Evolutionary conservation across 1,140 invertebrate genomes (phyloP), one percentile per base, ranked within the genome.

Genomic region (Sminthurinus signatus): DNA sequence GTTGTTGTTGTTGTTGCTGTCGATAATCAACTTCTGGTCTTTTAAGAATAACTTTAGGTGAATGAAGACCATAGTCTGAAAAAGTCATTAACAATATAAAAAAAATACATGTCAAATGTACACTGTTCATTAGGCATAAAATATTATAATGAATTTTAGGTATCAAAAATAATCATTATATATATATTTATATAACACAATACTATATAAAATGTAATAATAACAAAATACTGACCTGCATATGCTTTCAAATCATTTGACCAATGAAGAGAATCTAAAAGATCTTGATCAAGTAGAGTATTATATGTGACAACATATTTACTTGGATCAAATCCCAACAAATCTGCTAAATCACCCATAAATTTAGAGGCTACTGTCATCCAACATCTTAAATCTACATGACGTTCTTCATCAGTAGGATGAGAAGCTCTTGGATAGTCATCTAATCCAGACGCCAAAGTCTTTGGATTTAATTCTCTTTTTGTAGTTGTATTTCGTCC

Each of bases 361-460:
- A 93, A 84, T 56, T 84, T 82, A 1, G 93, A 86, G 0, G 91
- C 89, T 2, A 96, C 78, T 4, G 91, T 88, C 75, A 99, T 94
- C 97, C 97, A 99, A 73, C 95, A 98, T 2, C 93, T 83, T 10
- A 99, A 77, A 80, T 99, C 97, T 4, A 99, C 79, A 78, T 99
- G 96, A 1, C 93, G 80, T 78, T 99, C 97, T 51, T 86, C 80
- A 14, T 84, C 76, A 2, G 85, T 90, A 1, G 96, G 96, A 82
- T 99, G 94, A 0, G 94, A 96, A 10, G 96, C 92, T 73, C 97
- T 80, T 0, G 97, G 97, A 80, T 90, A 99, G 78, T 99, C 97
- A 77, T 99, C 97, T 5, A 99, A 78, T 0, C 97, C 97, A 0
- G 95, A 98, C 0, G 94, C 91, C 15, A 99, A 77, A 0, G 95